Percentiles rank a stretch among this genome's conserved stretches.
Evolutionary conservation across 2,888 invertebrate species (phyloP).

Genomic region (Xestia sexstrigata): DNA sequence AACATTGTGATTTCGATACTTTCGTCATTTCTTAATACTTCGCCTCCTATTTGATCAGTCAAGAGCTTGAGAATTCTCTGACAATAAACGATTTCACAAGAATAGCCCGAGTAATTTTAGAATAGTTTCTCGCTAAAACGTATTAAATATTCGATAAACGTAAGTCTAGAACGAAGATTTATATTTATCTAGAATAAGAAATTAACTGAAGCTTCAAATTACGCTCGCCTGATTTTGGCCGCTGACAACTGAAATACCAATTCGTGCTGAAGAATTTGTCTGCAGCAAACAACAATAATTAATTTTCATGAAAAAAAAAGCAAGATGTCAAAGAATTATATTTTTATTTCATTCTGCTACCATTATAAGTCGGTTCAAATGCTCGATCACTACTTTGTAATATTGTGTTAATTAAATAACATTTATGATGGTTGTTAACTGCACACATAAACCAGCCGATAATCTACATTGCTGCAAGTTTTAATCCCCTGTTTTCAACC

Average conservation of each 20-base stretch:
- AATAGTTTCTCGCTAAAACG: conserved; percentile 27
- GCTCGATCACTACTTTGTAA: conserved; percentile 9
- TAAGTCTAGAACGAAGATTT: conserved; percentile 39
- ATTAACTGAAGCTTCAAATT: conserved; percentile 29
- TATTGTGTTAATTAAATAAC: conserved; percentile 36
- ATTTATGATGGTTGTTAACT: conserved; percentile 29
- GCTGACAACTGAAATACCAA: conserved; percentile 14
- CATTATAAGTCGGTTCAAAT: neutral
- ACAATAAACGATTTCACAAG: conserved; percentile 46
- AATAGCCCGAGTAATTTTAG: conserved; percentile 23
- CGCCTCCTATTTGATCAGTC: conserved; percentile 33
- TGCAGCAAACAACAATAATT: neutral
- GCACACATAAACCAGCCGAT: conserved; percentile 15
- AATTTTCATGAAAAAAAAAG: neutral
- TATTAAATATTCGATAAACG: conserved; percentile 53
- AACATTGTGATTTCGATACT: conserved; percentile 18
- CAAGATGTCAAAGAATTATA: neutral
- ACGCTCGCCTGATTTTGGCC: conserved; percentile 21
- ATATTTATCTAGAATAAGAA: conserved; percentile 49
- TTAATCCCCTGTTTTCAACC: conserved; percentile 28
- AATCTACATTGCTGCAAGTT: conserved; percentile 30
- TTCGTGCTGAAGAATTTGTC: conserved; percentile 15
- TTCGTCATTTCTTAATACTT: conserved; percentile 28
- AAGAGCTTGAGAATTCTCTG: conserved; percentile 19
- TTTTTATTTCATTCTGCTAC: neutral